Evolutionary conservation across 2,113 vertebrate genomes (phyloP), one percentile per base, ranked within the genome.

Genomic region (Verasper variegatus): DNA sequence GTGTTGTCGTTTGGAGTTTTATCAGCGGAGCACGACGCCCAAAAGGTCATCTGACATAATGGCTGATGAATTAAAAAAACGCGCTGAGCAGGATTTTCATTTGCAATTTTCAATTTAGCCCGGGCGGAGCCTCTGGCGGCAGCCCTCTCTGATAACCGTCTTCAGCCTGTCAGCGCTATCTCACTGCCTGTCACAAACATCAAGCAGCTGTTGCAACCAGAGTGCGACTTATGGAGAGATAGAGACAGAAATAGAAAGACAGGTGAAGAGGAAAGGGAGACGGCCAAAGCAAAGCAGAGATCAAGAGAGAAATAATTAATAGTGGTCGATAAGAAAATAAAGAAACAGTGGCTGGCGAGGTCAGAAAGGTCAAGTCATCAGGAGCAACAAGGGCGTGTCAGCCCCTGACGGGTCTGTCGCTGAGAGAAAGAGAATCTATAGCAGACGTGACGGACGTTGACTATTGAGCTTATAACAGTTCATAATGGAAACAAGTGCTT

Each of bases 1-100:
- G 82, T 86, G 91, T 91, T 90, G 88, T 91, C 86, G 51, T 82
- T 83, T 72, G 79, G 82, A 86, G 87, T 89, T 92, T 91, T 92
- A 93, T 93, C 92, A 89, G 88, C 45, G 17, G 40, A 71, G 88
- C 86, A 90, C 68, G 77, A 88, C 45, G 84, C 88, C 83, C 84
- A 71, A 92, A 92, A 93, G 92, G 92, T 93, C 92, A 93, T 86
- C 90, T 85, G 89, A 92, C 90, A 92, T 89, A 91, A 93, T 84
- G 84, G 82, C 84, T 87, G 85, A 93, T 91, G 82, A 91, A 88
- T 91, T 84, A 62, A 18, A 51, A 77, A 84, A 89, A 89, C n/a
- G 54, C 66, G n/a, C 61, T 73, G 76, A 89, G 83, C 78, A 76
- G 85, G 88, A 90, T 88, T 91, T 91, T 89, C 88, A 92, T 93